Base-by-base conservation (phyloP, 2,797 vertebrate species). In the Malurus splendens region DNA sequence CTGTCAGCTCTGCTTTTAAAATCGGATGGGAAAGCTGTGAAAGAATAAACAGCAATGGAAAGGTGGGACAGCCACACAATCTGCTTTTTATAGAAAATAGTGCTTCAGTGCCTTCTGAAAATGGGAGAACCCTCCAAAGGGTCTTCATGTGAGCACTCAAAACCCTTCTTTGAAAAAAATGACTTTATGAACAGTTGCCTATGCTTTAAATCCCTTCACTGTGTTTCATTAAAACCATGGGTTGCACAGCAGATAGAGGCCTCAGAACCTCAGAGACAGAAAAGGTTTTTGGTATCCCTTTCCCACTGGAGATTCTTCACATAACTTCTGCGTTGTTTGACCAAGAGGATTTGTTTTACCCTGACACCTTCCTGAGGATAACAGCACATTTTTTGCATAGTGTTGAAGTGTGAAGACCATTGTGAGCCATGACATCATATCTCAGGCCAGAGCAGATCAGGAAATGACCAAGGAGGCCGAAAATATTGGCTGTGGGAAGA, bases 401-500 rank as follows among this genome's bases (percentile, higher is more conserved):
- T 79, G 92, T 94, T 94, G 92, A 95, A 57, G 90, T 94, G 92
- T 92, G 82, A 87, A 60, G 61, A 55, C 9, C 51, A n/a, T 56
- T 91, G 79, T 62, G 65, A 87, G 82, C 68, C 80, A 90, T 95
- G 94, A 96, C 95, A 95, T 96, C 95, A 93, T 80, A 68, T 70
- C 84, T 79, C 60, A 60, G 62, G 76, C 73, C 85, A 85, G 87
- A 92, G 91, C 68, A 88, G 86, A 89, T 61, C 91, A 93, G 95
- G 94, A 95, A 96, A 86, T 91, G 90, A 90, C 87, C 71, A 44
- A 74, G 78, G 22, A 25, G 47, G 44, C 25, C 75, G 44, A 36
- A 74, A 90, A 87, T 87, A 65, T 48, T 86, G 83, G 39, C 45
- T 25, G 36, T 18, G 22, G 27, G 77, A 87, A 86, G 74, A 60